Evolutionary conservation across 2,797 vertebrate genomes (phyloP), one percentile per base, ranked within the genome.

Genomic region (Neosilurus hyrtlii): DNA sequence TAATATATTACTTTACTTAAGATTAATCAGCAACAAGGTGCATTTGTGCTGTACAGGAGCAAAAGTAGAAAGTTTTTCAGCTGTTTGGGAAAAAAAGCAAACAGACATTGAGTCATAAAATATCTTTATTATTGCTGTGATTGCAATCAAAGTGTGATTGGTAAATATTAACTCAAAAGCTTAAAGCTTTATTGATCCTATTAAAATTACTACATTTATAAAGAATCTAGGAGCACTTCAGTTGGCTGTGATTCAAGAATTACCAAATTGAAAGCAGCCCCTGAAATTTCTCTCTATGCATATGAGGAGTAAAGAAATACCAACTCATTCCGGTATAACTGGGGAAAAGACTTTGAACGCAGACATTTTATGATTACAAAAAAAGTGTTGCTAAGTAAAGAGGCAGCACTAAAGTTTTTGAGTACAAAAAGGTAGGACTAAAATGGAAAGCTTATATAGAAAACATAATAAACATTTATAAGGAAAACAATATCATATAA

Each of bases 351-450:
- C 18, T 80, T 84, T 75, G 37, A 65, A 54, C 24, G 63, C 20
- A n/a, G 22, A 54, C 63, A 62, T 86, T 93, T 92, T 91, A 91
- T 94, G 85, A 90, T 83, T 9, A 79, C 24, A 57, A 35, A 20
- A 20, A 74, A 35, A 56, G 16, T 35, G 18, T 61, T 35, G 16
- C 22, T 10, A 30, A 26, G 76, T 66, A 61, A 89, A 91, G 85
- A 79, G 85, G 88, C 83, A 87, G 83, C 49, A 57, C 63, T 63
- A 80, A 87, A 43, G 43, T 43, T 88, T 87, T 59, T 83, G 63
- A 57, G 62, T 59, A 66, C 72, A 80, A 74, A 84, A 78, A 62
- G 51, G 30, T 20, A 79, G 49, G 71, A 73, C 71, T 59, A 35
- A 76, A 18, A 79, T 56, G 14, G 20, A n/a, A 37, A 56, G 49